Evolutionary conservation across 2,888 invertebrate species (phyloP).

Genomic region (Trypoxylon attenuatum): DNA sequence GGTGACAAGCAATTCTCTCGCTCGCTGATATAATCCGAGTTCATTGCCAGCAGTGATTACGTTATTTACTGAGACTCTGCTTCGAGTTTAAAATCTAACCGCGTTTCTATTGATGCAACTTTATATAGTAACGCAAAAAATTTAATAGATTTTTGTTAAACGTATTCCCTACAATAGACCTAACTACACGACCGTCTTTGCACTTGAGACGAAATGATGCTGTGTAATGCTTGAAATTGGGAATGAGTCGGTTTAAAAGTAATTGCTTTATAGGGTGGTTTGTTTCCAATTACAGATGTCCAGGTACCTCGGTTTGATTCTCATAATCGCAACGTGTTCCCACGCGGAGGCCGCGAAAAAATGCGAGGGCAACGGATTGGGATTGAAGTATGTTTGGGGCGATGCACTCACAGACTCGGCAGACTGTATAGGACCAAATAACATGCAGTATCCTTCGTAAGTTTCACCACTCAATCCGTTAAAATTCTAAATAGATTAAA

Average conservation of each 20-base stretch:
- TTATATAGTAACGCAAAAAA: too few relatives aligned
- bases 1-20: slow-evolving; percentile 15
- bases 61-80: slow-evolving; percentile 39
- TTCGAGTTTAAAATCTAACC: too few relatives aligned
- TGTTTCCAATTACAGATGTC: slow-evolving; percentile 60
- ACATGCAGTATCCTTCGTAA: slow-evolving; percentile 89
- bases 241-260: not conserved
- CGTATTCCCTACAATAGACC: too few relatives aligned
- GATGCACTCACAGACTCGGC: slow-evolving; percentile 87
- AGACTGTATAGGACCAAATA: slow-evolving; percentile 89
- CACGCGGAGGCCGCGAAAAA: slow-evolving; percentile 63
- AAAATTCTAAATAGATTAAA: too few relatives aligned
- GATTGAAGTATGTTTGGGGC: slow-evolving; percentile 90
- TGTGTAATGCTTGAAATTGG: not conserved
- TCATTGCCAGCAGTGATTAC: slow-evolving; percentile 9
- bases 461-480: too few relatives aligned
- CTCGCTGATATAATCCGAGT: slow-evolving; percentile 10
- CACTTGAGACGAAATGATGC: too few relatives aligned
- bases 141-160: too few relatives aligned
- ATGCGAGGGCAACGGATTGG: slow-evolving; percentile 79
- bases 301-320: slow-evolving; percentile 59
- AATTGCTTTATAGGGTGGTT: too few relatives aligned
- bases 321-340: slow-evolving; percentile 53
- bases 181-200: too few relatives aligned
- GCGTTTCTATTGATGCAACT: too few relatives aligned